Conservation (phyloP, 2,888 invertebrate species). For the Amphipyra berbera region DNA sequence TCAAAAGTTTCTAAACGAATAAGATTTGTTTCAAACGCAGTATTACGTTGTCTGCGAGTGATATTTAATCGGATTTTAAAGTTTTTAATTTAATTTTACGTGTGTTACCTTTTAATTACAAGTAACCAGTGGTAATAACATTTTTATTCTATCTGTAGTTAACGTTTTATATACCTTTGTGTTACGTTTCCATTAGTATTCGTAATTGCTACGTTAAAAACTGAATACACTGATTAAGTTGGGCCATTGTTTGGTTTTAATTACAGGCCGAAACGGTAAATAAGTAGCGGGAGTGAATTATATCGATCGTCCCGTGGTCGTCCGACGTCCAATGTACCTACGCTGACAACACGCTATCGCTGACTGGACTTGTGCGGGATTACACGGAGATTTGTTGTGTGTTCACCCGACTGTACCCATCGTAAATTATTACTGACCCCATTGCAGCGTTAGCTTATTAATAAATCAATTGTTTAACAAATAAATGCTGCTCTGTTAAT, state of each 20-base stretch:
- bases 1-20: too few species aligned
- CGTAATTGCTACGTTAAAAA: conserved; percentile 51
- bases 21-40: too few species aligned
- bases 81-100: background rate
- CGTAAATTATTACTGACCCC: conserved; percentile 39
- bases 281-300: conserved; percentile 58
- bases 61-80: background rate
- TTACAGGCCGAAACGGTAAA: conserved; percentile 64
- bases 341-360: conserved; percentile 34
- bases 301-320: conserved; percentile 52
- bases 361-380: conserved; percentile 41
- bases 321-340: conserved; percentile 4
- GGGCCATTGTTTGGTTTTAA: conserved; percentile 72
- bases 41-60: too few species aligned
- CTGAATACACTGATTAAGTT: conserved; percentile 61
- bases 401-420: conserved; percentile 8
- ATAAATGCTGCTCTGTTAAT: conserved; percentile 9
- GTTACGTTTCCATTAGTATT: conserved; percentile 24
- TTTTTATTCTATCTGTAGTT: conserved; percentile 16
- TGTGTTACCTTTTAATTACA: conserved; percentile 14
- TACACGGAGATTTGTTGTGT: conserved; percentile 50
- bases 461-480: conserved; percentile 45
- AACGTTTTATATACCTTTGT: conserved; percentile 7
- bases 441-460: conserved; percentile 36
- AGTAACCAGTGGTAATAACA: conserved; percentile 34